Percentiles rank a stretch among this genome's conserved stretches.
Conservation (phyloP, 2,113 vertebrate genomes). For the Shinisaurus crocodilurus region DNA sequence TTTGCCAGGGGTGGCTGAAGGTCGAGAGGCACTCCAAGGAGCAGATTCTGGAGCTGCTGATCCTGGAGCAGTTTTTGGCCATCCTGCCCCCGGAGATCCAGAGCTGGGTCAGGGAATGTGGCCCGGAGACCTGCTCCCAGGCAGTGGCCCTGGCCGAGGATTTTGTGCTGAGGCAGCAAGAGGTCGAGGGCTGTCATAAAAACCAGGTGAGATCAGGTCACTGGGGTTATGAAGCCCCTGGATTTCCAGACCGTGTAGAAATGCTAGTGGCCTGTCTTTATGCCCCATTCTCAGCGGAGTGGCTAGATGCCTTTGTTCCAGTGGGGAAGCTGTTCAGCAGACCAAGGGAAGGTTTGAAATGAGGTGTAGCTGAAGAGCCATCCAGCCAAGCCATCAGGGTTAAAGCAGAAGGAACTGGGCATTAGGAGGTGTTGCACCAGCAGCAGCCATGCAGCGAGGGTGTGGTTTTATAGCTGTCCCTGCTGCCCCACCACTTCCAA, state of each 20-base stretch:
- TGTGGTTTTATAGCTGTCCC: not conserved
- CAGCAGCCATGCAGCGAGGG: not conserved
- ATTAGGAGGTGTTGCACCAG: not conserved
- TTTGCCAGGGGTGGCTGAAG: slow-evolving; percentile 17
- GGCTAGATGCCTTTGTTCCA: not conserved
- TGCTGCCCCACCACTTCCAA: not conserved
- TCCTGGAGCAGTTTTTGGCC: slow-evolving; percentile 21
- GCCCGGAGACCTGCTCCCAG: slow-evolving; percentile 4
- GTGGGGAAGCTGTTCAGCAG: too few species aligned
- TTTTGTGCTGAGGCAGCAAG: not conserved
- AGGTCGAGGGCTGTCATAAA: too few species aligned
- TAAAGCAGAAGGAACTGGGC: not conserved
- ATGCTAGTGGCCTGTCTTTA: not conserved
- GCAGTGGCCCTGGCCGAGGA: slow-evolving; percentile 7
- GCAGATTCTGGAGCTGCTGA: slow-evolving; percentile 16
- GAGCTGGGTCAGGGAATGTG: not conserved
- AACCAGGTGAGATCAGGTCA: not conserved
- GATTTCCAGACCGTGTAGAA: not conserved
- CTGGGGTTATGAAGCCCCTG: not conserved
- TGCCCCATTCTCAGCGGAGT: too few species aligned
- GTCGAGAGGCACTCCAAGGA: slow-evolving; percentile 9
- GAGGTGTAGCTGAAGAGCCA: too few species aligned
- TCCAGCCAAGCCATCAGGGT: not conserved
- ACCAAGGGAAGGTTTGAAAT: too few species aligned
- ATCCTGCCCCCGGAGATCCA: slow-evolving; percentile 10